phyloP scores from a whole-genome alignment of 1,140 invertebrate genomes.

The Hyphantria cunea region DNA sequence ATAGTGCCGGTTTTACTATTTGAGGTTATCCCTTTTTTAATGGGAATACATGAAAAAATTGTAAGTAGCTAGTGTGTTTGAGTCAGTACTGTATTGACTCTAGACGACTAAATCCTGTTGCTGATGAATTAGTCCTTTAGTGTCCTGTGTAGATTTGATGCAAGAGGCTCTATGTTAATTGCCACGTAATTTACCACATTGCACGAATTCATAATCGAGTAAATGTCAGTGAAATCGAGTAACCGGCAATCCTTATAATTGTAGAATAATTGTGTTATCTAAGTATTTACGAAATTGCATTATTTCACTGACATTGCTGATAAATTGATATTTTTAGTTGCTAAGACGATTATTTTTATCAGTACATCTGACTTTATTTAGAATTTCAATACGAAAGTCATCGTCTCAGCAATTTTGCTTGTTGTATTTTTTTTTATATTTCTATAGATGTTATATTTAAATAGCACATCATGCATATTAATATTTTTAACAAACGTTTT shows the following conservation, averaged over 20 bases:
- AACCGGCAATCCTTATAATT: no score
- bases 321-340: constrained; percentile 19
- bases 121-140: no score
- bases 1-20: no score
- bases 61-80: constrained; percentile 2
- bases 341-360: constrained; percentile 16
- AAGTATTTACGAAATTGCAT: constrained; percentile 5
- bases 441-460: neutral
- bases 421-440: neutral
- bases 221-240: constrained; percentile 32
- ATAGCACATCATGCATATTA: neutral
- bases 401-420: neutral
- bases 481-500: constrained; percentile 13
- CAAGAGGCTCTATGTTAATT: no score
- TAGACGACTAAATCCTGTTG: no score
- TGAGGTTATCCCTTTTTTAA: no score
- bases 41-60: no score
- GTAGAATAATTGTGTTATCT: no score
- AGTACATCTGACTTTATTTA: neutral
- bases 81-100: neutral
- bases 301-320: constrained; percentile 25
- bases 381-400: neutral
- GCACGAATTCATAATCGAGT: constrained; percentile 21
- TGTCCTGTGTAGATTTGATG: no score
- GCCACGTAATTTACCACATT: neutral